Conservation (phyloP, 2,113 vertebrate species). For the Pionites leucogaster region DNA sequence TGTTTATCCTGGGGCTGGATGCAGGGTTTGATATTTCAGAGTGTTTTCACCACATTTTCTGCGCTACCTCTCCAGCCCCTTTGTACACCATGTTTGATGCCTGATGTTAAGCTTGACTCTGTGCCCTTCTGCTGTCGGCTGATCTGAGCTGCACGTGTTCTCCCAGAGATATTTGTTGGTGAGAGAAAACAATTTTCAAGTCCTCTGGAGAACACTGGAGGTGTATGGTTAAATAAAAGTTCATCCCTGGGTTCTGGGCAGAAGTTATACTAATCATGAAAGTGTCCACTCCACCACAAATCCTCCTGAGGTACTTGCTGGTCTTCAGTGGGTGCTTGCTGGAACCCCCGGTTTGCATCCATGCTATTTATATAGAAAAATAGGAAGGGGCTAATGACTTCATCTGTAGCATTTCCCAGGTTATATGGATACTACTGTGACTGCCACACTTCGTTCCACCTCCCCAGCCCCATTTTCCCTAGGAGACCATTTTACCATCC, state of each 20-base stretch:
- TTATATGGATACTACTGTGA: rapidly evolving
- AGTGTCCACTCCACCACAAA: neutral
- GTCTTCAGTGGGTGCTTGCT: neutral
- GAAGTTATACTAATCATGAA: neutral
- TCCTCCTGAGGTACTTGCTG: neutral
- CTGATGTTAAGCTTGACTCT: slow-evolving; percentile 4
- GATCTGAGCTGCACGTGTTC: neutral
- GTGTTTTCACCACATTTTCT: slow-evolving; percentile 9
- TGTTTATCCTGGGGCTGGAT: neutral
- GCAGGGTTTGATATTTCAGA: neutral
- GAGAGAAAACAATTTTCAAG: slow-evolving; percentile 30
- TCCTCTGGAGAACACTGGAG: neutral
- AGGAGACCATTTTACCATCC: neutral
- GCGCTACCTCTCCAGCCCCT: slow-evolving; percentile 12
- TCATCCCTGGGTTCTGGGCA: neutral
- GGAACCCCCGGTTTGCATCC: neutral
- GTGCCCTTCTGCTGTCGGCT: neutral
- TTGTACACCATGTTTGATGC: neutral
- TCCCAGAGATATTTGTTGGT: slow-evolving; percentile 4
- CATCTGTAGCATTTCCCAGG: neutral
- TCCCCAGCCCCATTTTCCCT: neutral
- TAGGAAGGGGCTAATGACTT: neutral
- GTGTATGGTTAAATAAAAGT: neutral
- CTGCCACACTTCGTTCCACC: neutral
- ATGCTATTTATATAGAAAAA: neutral